A percentile compares a stretch with the other conserved stretches of the same genome.
Evolutionary conservation across 2,888 invertebrate species (phyloP).

Genomic region (Dasypogon diadema): DNA sequence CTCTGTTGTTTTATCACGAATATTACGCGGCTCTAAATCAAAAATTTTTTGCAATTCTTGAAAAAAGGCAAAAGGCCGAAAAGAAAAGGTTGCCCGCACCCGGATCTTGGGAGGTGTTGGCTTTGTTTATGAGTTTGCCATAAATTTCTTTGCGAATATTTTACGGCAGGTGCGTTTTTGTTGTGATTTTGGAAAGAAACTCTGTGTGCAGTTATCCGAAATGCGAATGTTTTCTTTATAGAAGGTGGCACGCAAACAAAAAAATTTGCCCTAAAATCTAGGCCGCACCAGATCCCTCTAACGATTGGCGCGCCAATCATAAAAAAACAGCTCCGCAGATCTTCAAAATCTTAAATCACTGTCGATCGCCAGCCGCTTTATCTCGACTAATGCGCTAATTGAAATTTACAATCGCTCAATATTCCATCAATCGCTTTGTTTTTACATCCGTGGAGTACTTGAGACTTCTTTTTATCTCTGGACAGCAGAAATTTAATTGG

Average conservation of each 20-base stretch:
- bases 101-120: slow-evolving; percentile 28
- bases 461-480: slow-evolving; percentile 42
- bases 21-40: slow-evolving; percentile 31
- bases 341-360: slow-evolving; percentile 48
- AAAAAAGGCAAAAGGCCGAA: background rate
- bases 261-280: too few relatives aligned
- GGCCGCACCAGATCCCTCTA: too few relatives aligned
- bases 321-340: slow-evolving; percentile 14
- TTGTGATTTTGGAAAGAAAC: background rate
- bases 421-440: slow-evolving; percentile 51
- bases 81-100: slow-evolving; percentile 8
- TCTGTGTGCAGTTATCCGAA: too few relatives aligned
- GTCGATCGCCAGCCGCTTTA: slow-evolving; percentile 45
- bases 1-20: background rate
- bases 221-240: too few relatives aligned
- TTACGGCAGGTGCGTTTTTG: background rate
- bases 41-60: slow-evolving; percentile 34
- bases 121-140: slow-evolving; percentile 3
- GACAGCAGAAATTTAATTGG: slow-evolving; percentile 40
- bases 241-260: too few relatives aligned
- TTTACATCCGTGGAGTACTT: slow-evolving; percentile 29
- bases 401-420: slow-evolving; percentile 51
- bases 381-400: slow-evolving; percentile 52
- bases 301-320: too few relatives aligned
- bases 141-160: background rate